Base-by-base conservation (phyloP, 2,113 vertebrate genomes). In the Meleagris gallopavo region DNA sequence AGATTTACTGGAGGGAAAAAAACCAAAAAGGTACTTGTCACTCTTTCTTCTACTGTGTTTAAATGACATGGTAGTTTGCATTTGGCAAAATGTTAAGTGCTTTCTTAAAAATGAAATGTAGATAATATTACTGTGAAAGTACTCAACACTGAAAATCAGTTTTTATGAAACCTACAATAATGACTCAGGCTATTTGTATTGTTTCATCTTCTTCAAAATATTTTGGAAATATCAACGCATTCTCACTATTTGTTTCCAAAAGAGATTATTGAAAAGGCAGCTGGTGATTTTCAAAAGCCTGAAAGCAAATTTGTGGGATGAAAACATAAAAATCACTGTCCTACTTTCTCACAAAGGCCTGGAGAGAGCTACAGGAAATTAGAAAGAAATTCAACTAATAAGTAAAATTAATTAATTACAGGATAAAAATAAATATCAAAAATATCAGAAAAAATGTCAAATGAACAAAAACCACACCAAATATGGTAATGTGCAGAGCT, bases 211-310 rank as follows among this genome's bases (percentile, higher is more conserved):
- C 46, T 86, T 77, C 65, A 60, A 74, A 73, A 64, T 19, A 9
- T 70, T 95, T 81, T 75, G 48, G 52, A 74, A 96, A 91, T 41
- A 67, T 19, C 32, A 97, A 95, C 76, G 94, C 70, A 94, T 83
- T 72, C 92, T 96, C 84, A 76, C 86, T 83, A 89, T 58, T 94
- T 89, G 71, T 93, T 66, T 94, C 85, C 87, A 94, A 86, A 94
- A 50, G 43, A 96, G 96, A 89, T 95, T 70, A 93, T 73, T 96
- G 93, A 95, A 87, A 83, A 83, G 86, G 69, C 94, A 62, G 79
- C 82, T 96, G 94, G 85, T 75, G 91, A 88, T n/a, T 79, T 90
- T 89, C 91, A 84, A 79, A 93, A 79, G 40, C 45, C 71, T 77
- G 21, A 92, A 89, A 93, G 29, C 21, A 79, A 45, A 83, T 73